Percentiles rank a stretch among this genome's conserved stretches.
phyloP scores from a whole-genome alignment of 1,140 invertebrate species.

The Nylanderia fulva region DNA sequence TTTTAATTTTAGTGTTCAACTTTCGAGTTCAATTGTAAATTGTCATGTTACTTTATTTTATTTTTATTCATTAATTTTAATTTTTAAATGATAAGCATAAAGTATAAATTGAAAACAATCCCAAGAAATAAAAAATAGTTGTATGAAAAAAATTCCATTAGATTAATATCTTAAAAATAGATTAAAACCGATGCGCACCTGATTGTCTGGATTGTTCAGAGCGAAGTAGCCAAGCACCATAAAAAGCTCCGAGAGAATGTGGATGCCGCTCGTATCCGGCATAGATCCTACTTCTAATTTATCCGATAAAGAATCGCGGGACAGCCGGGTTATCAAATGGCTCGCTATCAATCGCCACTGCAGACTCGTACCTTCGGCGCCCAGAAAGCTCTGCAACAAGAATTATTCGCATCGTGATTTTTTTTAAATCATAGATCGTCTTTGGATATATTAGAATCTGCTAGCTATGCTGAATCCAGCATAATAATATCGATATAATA shows the following conservation, averaged over 20 bases:
- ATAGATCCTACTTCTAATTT: slow-evolving; percentile 77
- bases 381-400: slow-evolving; percentile 91
- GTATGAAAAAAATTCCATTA: not conserved
- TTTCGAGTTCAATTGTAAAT: too few relatives aligned
- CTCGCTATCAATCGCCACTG: slow-evolving; percentile 96
- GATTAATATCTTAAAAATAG: not conserved
- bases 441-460: too few relatives aligned
- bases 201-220: slow-evolving; percentile 92
- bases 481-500: too few relatives aligned
- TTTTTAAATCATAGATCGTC: not conserved
- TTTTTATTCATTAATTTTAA: too few relatives aligned
- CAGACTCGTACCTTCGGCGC: slow-evolving; percentile 93
- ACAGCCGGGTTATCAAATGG: slow-evolving; percentile 91
- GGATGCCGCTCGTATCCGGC: slow-evolving; percentile 77
- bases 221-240: slow-evolving; percentile 93
- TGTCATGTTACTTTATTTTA: too few relatives aligned
- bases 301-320: slow-evolving; percentile 88
- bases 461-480: too few relatives aligned
- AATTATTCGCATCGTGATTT: not conserved
- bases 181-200: slow-evolving; percentile 86
- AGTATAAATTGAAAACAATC: too few relatives aligned
- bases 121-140: too few relatives aligned
- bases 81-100: too few relatives aligned
- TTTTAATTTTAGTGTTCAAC: too few relatives aligned
- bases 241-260: slow-evolving; percentile 91